Conservation (phyloP, 2,888 invertebrate genomes). For the Chydorus sphaericus region DNA sequence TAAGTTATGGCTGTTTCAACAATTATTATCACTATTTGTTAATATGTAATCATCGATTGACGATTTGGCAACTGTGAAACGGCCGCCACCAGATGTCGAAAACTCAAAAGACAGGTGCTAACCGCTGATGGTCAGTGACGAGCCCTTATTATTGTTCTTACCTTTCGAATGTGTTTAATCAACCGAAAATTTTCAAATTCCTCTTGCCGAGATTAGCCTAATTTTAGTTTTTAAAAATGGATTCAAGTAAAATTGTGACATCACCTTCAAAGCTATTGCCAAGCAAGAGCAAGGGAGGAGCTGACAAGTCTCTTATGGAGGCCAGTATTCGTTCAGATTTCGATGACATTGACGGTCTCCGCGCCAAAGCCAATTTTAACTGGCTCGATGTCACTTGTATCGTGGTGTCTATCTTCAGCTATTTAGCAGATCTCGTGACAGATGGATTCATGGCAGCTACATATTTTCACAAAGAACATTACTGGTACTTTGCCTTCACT, state of each 20-base stretch:
- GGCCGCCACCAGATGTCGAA: no score
- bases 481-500: conserved; percentile 50
- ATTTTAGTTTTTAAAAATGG: no score
- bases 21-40: no score
- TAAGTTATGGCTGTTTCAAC: no score
- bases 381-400: conserved; percentile 11
- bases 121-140: no score
- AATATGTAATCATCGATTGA: no score
- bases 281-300: not conserved
- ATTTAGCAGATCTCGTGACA: conserved; percentile 46
- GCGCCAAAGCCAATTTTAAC: conserved; percentile 1
- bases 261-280: not conserved
- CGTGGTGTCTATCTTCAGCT: conserved; percentile 5
- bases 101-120: no score
- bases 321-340: not conserved
- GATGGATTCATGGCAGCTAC: conserved; percentile 53
- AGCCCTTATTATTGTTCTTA: no score
- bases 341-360: conserved; percentile 11
- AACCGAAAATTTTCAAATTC: no score
- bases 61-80: no score
- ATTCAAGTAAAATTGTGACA: not conserved
- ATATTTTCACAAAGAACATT: conserved; percentile 40
- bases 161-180: no score
- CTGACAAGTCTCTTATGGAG: not conserved
- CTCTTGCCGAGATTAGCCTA: no score